Evolutionary conservation across 2,113 vertebrate genomes (phyloP).

Genomic region (Lampris megalopsis): DNA sequence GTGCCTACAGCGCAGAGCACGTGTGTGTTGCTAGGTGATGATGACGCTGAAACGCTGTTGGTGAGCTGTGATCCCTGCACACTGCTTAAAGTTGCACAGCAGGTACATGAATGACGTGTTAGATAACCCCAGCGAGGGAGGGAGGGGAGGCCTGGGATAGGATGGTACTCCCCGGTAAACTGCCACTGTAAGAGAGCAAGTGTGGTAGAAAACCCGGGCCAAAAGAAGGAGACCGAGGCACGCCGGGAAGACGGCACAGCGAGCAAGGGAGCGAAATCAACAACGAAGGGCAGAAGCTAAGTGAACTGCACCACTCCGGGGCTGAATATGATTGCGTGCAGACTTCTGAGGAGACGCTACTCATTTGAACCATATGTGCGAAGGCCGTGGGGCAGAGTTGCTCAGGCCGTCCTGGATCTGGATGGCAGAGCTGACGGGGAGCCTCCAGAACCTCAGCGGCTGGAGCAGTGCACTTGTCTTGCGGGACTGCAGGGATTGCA

Average conservation of each 20-base stretch:
- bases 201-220: constrained; percentile 14
- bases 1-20: too few relatives aligned
- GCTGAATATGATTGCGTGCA: constrained; percentile 75
- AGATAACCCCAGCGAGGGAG: background rate
- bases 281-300: constrained; percentile 26
- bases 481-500: constrained; percentile 41
- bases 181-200: constrained; percentile 4
- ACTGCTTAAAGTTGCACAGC: background rate
- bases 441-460: constrained; percentile 34
- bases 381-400: constrained; percentile 56
- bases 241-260: constrained; percentile 17
- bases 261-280: constrained; percentile 31
- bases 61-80: too few relatives aligned
- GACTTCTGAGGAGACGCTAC: constrained; percentile 45
- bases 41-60: too few relatives aligned
- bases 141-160: background rate
- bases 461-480: constrained; percentile 55
- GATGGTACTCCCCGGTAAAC: background rate
- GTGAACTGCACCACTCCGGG: constrained; percentile 33
- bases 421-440: constrained; percentile 35
- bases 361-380: constrained; percentile 79
- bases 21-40: too few relatives aligned
- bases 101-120: background rate
- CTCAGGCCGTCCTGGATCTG: constrained; percentile 20
- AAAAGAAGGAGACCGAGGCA: background rate